A percentile compares a stretch with the other conserved stretches of the same genome.
Conservation (phyloP, 2,888 invertebrate genomes). For the Yponomeuta plumbellus region DNA sequence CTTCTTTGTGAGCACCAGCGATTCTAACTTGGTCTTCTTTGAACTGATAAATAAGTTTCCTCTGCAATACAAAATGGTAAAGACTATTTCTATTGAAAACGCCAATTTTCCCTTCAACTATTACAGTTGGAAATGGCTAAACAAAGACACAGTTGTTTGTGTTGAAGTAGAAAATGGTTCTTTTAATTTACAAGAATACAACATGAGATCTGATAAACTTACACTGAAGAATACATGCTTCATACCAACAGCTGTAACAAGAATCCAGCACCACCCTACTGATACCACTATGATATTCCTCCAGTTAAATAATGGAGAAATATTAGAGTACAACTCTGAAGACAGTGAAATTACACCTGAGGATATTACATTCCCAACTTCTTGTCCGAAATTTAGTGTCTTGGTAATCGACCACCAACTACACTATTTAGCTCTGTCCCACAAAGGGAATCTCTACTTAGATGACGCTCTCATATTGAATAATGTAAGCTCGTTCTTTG, state of each 20-base stretch:
- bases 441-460: conserved; percentile 72
- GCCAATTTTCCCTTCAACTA: conserved; percentile 52
- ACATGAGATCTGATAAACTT: conserved; percentile 34
- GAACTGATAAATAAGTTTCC: conserved; percentile 52
- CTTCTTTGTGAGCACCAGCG: conserved; percentile 53
- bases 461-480: conserved; percentile 75
- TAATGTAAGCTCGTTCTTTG: conserved; percentile 81
- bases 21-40: conserved; percentile 54
- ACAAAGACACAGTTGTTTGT: conserved; percentile 59
- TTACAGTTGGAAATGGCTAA: conserved; percentile 77
- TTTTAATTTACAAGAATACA: conserved; percentile 47
- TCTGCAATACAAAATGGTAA: conserved; percentile 43
- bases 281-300: conserved; percentile 38
- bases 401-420: conserved; percentile 51
- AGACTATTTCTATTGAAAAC: conserved; percentile 34
- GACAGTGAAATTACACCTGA: conserved; percentile 37
- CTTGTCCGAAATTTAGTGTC: conserved; percentile 63
- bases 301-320: conserved; percentile 53
- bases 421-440: conserved; percentile 68
- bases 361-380: conserved; percentile 52
- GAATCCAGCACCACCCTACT: conserved; percentile 47
- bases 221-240: conserved; percentile 31
- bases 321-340: conserved; percentile 44
- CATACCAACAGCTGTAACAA: conserved; percentile 44
- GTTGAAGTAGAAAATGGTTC: conserved; percentile 34